Evolutionary conservation across 2,113 vertebrate species (phyloP).

Genomic region (Tricholaema leucomelas): DNA sequence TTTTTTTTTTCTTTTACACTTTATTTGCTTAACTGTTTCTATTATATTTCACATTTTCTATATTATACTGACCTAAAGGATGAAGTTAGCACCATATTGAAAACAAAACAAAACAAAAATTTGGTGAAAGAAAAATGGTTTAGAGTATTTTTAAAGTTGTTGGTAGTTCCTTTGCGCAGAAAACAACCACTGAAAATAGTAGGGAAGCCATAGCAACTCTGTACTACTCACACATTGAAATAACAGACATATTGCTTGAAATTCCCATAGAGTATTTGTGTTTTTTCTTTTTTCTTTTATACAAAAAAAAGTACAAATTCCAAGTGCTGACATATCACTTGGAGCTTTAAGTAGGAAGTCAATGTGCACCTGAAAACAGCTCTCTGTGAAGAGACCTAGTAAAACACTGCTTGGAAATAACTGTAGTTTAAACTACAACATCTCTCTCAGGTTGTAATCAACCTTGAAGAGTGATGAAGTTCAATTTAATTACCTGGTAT

Average conservation of each 20-base stretch:
- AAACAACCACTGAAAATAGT: constrained; percentile 67
- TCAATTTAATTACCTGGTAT: constrained; percentile 76
- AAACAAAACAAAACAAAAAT: constrained; percentile 39
- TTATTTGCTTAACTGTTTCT: constrained; percentile 51
- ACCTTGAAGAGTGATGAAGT: constrained; percentile 53
- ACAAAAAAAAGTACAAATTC: constrained; percentile 80
- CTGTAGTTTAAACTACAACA: constrained; percentile 58
- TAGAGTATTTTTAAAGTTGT: constrained; percentile 61
- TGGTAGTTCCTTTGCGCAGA: constrained; percentile 70
- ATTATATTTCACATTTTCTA: constrained; percentile 77
- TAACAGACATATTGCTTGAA: constrained; percentile 80
- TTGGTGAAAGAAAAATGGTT: constrained; percentile 63
- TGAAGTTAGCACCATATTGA: constrained; percentile 79
- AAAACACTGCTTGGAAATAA: constrained; percentile 79
- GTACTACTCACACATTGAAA: constrained; percentile 72
- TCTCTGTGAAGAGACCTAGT: constrained; percentile 66
- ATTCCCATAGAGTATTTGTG: constrained; percentile 74
- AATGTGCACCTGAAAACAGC: constrained; percentile 78
- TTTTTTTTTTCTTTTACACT: neutral
- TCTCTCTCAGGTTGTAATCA: constrained; percentile 54
- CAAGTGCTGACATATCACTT: constrained; percentile 76
- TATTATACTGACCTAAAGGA: constrained; percentile 74
- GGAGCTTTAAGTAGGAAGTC: constrained; percentile 79
- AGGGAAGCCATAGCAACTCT: constrained; percentile 68
- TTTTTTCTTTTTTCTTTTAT: neutral